Conservation (phyloP, 1,140 invertebrate species). For the Wiebesia pumilae region DNA sequence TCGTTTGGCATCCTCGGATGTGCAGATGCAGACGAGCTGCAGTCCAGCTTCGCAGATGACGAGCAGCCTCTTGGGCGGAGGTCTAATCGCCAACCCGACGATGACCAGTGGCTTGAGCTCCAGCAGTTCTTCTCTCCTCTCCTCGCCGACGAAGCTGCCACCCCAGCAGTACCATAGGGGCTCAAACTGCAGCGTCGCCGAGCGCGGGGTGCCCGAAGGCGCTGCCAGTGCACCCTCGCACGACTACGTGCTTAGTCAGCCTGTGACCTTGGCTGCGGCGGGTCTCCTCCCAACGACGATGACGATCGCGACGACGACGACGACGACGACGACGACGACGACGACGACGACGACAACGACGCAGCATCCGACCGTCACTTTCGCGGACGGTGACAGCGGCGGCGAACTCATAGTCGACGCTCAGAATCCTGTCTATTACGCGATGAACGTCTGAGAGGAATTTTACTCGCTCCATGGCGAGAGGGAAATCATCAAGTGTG, state of each 20-base stretch:
- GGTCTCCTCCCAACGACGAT: background rate
- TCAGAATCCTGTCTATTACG: constrained; percentile 73
- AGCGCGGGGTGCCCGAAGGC: constrained; percentile 80
- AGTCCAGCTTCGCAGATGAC: constrained; percentile 52
- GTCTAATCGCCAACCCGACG: constrained; percentile 17
- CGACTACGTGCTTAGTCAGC: constrained; percentile 62
- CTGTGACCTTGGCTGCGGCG: constrained; percentile 53
- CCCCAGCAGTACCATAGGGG: constrained; percentile 38
- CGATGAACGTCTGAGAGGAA: constrained; percentile 72
- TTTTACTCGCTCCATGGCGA: constrained; percentile 46
- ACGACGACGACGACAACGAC: constrained; percentile 7
- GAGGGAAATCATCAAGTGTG: constrained; percentile 47
- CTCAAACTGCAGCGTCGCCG: constrained; percentile 71
- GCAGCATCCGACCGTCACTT: background rate
- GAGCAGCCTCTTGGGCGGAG: constrained; percentile 44
- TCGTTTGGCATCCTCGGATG: constrained; percentile 54
- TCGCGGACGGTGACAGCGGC: background rate
- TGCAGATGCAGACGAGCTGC: constrained; percentile 66
- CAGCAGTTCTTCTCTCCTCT: constrained; percentile 67
- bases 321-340: background rate
- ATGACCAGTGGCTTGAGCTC: background rate
- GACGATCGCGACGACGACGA: too few species aligned
- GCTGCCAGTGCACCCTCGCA: constrained; percentile 78
- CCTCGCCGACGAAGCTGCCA: constrained; percentile 67
- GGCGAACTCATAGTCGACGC: constrained; percentile 57